Percentiles rank a stretch among this genome's conserved stretches.
Evolutionary conservation across 1,140 invertebrate species (phyloP).

Genomic region (Saccostrea echinata): DNA sequence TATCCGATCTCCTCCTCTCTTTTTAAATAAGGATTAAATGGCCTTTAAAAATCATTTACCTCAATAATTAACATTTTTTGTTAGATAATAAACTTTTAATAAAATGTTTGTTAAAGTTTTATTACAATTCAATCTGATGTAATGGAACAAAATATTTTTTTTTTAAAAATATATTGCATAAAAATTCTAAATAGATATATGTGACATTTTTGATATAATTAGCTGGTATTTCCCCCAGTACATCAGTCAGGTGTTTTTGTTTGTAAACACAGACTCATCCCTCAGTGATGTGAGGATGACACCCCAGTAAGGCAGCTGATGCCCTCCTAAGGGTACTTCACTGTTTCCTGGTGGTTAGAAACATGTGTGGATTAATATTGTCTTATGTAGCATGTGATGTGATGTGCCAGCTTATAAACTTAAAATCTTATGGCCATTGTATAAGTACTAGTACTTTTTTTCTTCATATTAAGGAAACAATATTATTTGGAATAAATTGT

Average conservation of each 20-base stretch:
- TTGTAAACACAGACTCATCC: conserved; percentile 11
- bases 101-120: not conserved
- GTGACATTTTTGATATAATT: not conserved
- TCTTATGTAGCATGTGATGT: not conserved
- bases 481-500: not conserved
- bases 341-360: not conserved
- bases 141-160: not conserved
- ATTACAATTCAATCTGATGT: not conserved
- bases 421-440: not conserved
- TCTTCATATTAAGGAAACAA: not conserved
- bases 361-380: not conserved
- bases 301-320: not conserved
- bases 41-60: not conserved
- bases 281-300: not conserved
- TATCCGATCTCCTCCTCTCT: not conserved
- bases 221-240: not conserved
- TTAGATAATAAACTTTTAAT: not conserved
- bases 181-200: conserved; percentile 17
- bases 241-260: conserved; percentile 7
- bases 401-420: not conserved
- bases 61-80: not conserved
- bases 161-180: conserved; percentile 6
- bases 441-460: not conserved
- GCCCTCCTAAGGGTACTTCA: not conserved
- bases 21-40: not conserved